phyloP scores from a whole-genome alignment of 2,797 vertebrate species.

The Antrozous pallidus region DNA sequence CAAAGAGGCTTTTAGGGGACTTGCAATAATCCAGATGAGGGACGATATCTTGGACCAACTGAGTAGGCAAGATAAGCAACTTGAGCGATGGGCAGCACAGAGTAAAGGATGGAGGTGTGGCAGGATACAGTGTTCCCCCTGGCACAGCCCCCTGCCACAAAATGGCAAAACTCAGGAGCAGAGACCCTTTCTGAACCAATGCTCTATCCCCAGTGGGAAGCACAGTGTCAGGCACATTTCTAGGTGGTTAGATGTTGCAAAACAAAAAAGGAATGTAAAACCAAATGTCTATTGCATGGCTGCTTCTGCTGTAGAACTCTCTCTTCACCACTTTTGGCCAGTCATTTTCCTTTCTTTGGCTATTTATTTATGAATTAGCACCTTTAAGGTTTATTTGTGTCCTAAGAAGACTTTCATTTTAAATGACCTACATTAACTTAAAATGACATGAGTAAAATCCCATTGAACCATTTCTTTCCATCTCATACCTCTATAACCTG shows the following conservation, averaged over 20 bases:
- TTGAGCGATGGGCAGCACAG: neutral
- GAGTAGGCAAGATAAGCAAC: neutral
- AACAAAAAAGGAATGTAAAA: neutral
- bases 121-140: neutral
- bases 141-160: neutral
- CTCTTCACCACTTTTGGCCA: neutral
- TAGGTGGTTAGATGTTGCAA: neutral
- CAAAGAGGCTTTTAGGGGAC: neutral
- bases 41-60: neutral
- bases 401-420: neutral
- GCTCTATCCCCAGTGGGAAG: neutral
- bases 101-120: neutral
- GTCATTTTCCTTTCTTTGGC: neutral
- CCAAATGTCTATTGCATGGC: neutral
- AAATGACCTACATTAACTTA: neutral
- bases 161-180: neutral
- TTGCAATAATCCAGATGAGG: neutral
- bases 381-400: neutral
- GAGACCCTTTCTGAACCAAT: rapidly evolving
- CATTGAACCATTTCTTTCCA: neutral
- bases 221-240: neutral
- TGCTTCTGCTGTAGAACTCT: neutral
- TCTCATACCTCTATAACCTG: neutral
- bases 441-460: neutral
- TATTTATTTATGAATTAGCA: neutral